Conservation (phyloP, 2,888 invertebrate species). For the Pristionchus maxplancki region DNA sequence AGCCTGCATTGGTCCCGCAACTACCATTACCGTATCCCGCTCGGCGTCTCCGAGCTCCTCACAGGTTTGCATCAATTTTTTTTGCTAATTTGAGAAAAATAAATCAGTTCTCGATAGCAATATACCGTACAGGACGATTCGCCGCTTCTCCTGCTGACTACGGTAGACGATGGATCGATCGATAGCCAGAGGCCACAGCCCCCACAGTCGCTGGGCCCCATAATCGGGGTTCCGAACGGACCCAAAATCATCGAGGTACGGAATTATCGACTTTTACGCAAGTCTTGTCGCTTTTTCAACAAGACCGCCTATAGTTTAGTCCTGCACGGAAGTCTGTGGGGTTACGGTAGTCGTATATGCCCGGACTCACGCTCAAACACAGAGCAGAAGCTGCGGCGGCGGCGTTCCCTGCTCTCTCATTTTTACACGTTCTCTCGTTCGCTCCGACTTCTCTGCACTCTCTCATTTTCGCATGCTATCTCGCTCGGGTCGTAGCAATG, state of each 20-base stretch:
- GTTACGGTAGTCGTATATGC: slow-evolving; percentile 44
- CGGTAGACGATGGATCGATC: slow-evolving; percentile 47
- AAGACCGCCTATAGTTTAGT: background rate
- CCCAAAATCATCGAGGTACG: slow-evolving; percentile 48
- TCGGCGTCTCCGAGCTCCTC: slow-evolving; percentile 26
- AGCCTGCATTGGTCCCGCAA: background rate
- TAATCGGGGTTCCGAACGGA: slow-evolving; percentile 25
- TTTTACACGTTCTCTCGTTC: background rate
- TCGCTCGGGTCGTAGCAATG: slow-evolving; percentile 28
- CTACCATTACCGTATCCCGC: slow-evolving; percentile 42
- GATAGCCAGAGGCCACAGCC: background rate
- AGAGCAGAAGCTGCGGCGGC: background rate
- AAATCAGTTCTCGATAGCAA: background rate
- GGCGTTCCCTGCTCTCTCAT: background rate
- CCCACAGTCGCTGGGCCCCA: background rate
- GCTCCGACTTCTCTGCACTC: background rate
- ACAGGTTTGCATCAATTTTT: background rate
- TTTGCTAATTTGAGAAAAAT: too few species aligned
- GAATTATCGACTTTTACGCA: background rate
- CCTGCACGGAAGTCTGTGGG: background rate
- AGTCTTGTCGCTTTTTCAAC: background rate
- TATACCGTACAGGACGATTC: slow-evolving; percentile 35
- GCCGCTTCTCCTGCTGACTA: slow-evolving; percentile 4
- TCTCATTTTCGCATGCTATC: background rate
- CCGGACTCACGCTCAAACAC: slow-evolving; percentile 2